Evolutionary conservation across 2,888 invertebrate genomes (phyloP), one percentile per base, ranked within the genome.

Genomic region (Xestia ashworthii): DNA sequence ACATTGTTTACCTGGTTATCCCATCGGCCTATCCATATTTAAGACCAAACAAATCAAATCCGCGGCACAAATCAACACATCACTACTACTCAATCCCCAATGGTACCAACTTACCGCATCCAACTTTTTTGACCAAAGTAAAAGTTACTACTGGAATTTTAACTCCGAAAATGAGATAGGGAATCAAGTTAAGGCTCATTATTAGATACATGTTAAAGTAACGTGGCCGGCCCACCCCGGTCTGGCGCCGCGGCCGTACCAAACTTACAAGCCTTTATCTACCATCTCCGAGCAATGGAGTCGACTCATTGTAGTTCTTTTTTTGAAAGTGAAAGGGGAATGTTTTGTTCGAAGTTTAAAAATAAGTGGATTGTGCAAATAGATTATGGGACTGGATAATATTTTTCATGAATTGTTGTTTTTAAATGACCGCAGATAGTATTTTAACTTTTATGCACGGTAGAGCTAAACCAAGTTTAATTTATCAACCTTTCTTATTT

Each of bases 241-340:
- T 86, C 90, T 93, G 95, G 94, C 94, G 95, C 94, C 65, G 65
- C 65, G 65, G n/a, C n/a, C 93, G 89, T 84, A 83, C 88, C 78
- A 79, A 87, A 80, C 89, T 91, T 91, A 93, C 92, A 84, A 72
- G 79, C 78, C 48, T 92, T 83, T 94, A 94, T 95, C 95, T 93
- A 74, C 88, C 89, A 93, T 93, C 92, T 89, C 76, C 64, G 77
- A 87, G 62, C 84, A 74, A 80, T 92, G 85, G 94, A 94, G 94
- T 87, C 83, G 92, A 73, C 44, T 32, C 46, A 22, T 16, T 71
- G 64, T 71, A 71, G 62, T 55, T 72, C 60, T 60, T 67, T 77
- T 80, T 82, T 75, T 38, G 5, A 58, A 11, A 69, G 50, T 32
- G 74, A 78, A 64, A 76, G 71, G 44, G 60, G 46, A 53, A 66